Conservation (phyloP, 2,113 vertebrate genomes). For the Pelecanoides urinatrix region DNA sequence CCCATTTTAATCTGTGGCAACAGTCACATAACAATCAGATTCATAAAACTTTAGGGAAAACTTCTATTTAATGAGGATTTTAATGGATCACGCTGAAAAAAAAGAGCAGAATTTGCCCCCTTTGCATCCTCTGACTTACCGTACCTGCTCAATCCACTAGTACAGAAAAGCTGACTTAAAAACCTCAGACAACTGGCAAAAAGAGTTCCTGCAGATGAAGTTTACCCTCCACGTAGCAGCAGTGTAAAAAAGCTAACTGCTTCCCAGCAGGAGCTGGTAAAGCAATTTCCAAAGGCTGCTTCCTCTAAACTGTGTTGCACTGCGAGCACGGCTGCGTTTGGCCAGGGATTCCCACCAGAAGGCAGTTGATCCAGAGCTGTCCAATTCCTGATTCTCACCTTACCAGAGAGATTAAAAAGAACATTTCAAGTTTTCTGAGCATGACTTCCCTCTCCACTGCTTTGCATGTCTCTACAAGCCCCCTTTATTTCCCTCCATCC, state of each 20-base stretch:
- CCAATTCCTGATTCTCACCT: not conserved
- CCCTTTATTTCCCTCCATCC: not conserved
- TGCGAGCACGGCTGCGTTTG: rapidly evolving
- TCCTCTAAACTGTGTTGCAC: not conserved
- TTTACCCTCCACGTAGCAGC: not conserved
- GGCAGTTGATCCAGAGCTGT: not conserved
- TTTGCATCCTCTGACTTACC: not conserved
- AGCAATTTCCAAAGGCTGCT: not conserved
- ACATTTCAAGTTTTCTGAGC: not conserved
- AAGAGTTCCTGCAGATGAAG: not conserved
- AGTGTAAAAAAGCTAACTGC: not conserved
- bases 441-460: not conserved
- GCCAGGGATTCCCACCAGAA: not conserved
- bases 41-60: not conserved
- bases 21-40: not conserved
- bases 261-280: not conserved
- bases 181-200: not conserved
- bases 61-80: not conserved
- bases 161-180: not conserved
- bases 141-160: not conserved
- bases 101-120: not conserved
- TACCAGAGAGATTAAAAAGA: not conserved
- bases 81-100: not conserved
- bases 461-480: not conserved
- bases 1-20: not conserved